A percentile compares a stretch with the other conserved stretches of the same genome.
Conservation (phyloP, 37 sponge, comb jelly and placozoan species). For the Tethya wilhelma region DNA sequence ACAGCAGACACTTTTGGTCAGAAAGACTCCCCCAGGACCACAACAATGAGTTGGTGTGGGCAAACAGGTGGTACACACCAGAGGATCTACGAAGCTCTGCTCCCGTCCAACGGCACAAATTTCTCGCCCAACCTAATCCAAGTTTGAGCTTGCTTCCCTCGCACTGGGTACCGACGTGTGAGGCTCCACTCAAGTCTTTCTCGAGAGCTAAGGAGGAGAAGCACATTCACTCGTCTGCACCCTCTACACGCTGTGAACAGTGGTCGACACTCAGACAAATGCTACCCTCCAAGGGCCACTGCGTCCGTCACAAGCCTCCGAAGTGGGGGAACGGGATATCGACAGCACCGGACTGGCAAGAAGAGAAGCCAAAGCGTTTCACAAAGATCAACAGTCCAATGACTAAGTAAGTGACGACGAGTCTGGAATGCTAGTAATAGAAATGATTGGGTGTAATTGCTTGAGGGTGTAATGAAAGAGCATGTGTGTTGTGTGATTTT, state of each 20-base stretch:
- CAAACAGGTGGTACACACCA: slow-evolving; percentile 71
- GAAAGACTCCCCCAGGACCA: slow-evolving; percentile 21
- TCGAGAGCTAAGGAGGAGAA: slow-evolving; percentile 64
- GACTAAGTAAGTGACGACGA: slow-evolving; percentile 71
- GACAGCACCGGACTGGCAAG: slow-evolving; percentile 26
- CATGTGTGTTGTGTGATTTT: not conserved
- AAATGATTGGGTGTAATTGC: not conserved
- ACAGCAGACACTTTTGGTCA: slow-evolving; percentile 62
- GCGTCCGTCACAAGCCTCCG: slow-evolving; percentile 47
- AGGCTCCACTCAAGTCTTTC: slow-evolving; percentile 65
- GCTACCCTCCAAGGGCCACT: slow-evolving; percentile 80
- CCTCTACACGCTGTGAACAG: slow-evolving; percentile 68
- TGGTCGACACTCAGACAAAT: slow-evolving; percentile 92
- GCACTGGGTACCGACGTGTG: slow-evolving; percentile 58
- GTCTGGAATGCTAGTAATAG: not conserved
- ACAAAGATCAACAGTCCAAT: slow-evolving; percentile 83
- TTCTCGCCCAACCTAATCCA: slow-evolving; percentile 21
- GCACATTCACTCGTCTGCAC: slow-evolving; percentile 21
- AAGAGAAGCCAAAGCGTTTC: slow-evolving; percentile 31
- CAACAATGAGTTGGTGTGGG: slow-evolving; percentile 68
- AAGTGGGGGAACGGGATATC: slow-evolving; percentile 75
- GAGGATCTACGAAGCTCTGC: slow-evolving; percentile 54
- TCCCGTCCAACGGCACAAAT: slow-evolving; percentile 65
- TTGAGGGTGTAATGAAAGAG: not conserved
- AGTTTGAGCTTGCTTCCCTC: slow-evolving; percentile 6